Evolutionary conservation across 2,113 vertebrate genomes (phyloP).

Genomic region (Euleptes europaea): DNA sequence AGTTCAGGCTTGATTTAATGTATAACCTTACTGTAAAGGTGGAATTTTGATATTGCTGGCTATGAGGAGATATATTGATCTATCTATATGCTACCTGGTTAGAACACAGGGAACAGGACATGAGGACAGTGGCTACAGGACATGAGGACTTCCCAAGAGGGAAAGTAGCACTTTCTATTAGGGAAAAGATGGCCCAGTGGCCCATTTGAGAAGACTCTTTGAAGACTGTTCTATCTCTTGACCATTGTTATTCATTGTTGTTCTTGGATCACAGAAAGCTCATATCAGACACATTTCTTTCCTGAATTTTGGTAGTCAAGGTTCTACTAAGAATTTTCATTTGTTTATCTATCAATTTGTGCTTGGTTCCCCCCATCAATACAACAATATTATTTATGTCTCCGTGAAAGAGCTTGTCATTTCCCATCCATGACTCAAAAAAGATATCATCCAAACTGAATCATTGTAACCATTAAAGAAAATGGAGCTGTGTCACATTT

Average conservation of each 20-base stretch:
- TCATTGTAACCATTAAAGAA: neutral
- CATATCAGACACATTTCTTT: neutral
- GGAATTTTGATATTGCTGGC: neutral
- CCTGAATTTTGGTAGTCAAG: neutral
- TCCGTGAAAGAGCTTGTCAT: neutral
- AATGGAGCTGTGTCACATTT: neutral
- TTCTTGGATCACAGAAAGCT: neutral
- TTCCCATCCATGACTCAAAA: neutral
- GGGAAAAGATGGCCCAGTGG: neutral
- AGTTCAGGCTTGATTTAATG: no score
- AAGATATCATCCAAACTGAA: neutral
- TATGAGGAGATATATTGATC: neutral
- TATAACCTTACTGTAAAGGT: neutral
- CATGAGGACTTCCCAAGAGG: no score
- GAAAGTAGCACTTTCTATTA: no score
- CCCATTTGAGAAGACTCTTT: neutral
- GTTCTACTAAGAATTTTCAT: neutral
- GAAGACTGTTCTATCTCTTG: neutral
- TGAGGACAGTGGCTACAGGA: no score
- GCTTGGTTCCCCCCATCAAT: neutral
- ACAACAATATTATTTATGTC: neutral
- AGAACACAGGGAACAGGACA: neutral
- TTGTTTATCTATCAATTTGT: neutral
- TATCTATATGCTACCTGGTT: neutral
- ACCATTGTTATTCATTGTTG: neutral